Evolutionary conservation across 23 tunicate genomes (phyloP), one percentile per base, ranked within the genome.

Genomic region (Diplosoma virens): DNA sequence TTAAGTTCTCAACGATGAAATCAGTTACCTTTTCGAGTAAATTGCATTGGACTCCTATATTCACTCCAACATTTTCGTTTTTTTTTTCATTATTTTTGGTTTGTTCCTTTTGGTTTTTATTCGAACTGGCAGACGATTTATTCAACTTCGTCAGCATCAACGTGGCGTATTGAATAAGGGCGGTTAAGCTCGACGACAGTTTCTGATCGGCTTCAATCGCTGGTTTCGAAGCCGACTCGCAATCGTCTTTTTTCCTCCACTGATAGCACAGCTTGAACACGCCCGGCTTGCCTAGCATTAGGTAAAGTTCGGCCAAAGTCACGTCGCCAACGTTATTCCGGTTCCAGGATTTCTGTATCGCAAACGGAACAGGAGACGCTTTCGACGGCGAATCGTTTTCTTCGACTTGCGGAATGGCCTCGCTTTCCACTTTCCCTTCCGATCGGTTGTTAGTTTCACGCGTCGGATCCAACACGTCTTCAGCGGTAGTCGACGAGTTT

Each of bases 221-320:
- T 6, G 58, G 17, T 61, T 53, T 37, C 63, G 31, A 46, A 26
- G 35, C 16, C 28, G 22, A 27, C 61, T 77, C 17, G 50, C 26
- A 56, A 37, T 35, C 27, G 30, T 68, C 36, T 2, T 21, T 6
- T 18, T 59, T 27, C 36, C 71, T 79, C 82, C 81, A 87, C 20
- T 80, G 59, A 53, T 87, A 87, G 36, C 86, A 87, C 9, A 87
- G 65, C 47, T 75, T 80, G 41, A 87, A 87, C 23, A 32, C 30
- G 1, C 76, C 52, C 18, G 93, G 93, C 58, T 80, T 87, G 33
- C 93, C 93, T 0, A 87, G 82, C 93, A 87, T 87, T 48, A 87
- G 25, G 41, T 71, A 87, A 1, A 87, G 25, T 55, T 87, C 93
- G 28, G 93, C 93, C 2, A 87, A 33, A 25, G 86, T 80, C 1